Evolutionary conservation across 1,140 invertebrate species (phyloP).

Genomic region (Anastrepha obliqua): DNA sequence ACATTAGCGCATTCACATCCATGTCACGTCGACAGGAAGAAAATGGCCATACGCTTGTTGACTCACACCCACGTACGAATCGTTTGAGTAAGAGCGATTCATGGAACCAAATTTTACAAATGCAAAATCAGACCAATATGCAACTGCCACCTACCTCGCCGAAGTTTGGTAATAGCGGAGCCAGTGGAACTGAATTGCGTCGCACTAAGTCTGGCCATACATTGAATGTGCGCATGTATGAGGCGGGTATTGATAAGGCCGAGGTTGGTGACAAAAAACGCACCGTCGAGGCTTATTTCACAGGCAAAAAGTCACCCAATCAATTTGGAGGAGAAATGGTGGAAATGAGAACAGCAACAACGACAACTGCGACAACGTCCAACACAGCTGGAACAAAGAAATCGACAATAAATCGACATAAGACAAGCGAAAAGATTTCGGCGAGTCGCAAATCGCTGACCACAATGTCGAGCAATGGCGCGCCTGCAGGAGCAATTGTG

Average conservation of each 20-base stretch:
- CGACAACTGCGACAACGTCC: conserved; percentile 5
- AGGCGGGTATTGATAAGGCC: conserved; percentile 84
- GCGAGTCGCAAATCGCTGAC: conserved; percentile 71
- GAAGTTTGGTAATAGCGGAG: conserved; percentile 53
- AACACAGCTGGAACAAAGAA: conserved; percentile 61
- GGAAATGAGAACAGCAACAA: conserved; percentile 52
- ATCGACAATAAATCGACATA: conserved; percentile 75
- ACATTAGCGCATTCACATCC: conserved; percentile 68
- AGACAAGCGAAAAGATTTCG: conserved; percentile 76
- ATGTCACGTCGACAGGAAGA: conserved; percentile 61
- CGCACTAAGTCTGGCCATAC: conserved; percentile 84
- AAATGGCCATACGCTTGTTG: neutral
- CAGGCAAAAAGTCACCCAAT: conserved; percentile 74
- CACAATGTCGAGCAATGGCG: conserved; percentile 59
- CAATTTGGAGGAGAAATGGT: conserved; percentile 59
- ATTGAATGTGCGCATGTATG: conserved; percentile 83
- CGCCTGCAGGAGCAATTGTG: conserved; percentile 57
- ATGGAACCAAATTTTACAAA: conserved; percentile 81
- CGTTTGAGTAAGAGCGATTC: conserved; percentile 85
- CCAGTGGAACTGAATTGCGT: conserved; percentile 74
- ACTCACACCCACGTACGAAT: conserved; percentile 63
- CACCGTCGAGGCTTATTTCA: conserved; percentile 88
- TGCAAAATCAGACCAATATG: conserved; percentile 66
- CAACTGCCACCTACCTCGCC: conserved; percentile 71
- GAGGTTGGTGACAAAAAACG: conserved; percentile 83